Conservation (phyloP, 2,797 vertebrate species). For the Acrossocheilus fasciatus region DNA sequence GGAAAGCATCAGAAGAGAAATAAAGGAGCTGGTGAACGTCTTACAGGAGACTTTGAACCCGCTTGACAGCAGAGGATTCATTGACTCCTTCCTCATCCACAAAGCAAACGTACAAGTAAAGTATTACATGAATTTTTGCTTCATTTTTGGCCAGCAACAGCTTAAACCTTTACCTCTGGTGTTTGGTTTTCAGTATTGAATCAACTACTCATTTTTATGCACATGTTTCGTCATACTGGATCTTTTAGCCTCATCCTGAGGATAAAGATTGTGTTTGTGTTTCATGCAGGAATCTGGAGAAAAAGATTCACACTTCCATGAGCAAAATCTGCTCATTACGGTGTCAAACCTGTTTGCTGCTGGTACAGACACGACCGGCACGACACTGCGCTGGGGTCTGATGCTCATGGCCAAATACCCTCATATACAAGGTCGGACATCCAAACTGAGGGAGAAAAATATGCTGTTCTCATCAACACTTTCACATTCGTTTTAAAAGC, state of each 20-base stretch:
- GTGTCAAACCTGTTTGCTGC: conserved; percentile 73
- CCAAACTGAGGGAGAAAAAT: not conserved
- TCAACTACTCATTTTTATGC: too few species aligned
- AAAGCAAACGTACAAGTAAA: conserved; percentile 41
- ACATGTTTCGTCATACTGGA: not conserved
- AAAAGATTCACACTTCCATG: conserved; percentile 56
- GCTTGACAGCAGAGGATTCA: conserved; percentile 39
- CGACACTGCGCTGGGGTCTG: conserved; percentile 72
- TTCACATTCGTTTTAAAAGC: not conserved
- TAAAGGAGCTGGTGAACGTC: not conserved
- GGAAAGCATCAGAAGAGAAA: not conserved
- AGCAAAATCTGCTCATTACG: conserved; percentile 64
- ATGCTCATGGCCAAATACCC: conserved; percentile 79
- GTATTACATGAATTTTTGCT: not conserved
- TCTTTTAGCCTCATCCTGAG: too few species aligned
- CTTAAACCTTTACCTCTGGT: not conserved
- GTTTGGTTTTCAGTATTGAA: not conserved
- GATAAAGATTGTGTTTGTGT: not conserved
- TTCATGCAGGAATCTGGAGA: conserved; percentile 60
- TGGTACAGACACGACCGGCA: conserved; percentile 74
- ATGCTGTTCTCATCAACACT: not conserved
- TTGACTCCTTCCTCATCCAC: conserved; percentile 48
- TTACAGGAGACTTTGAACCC: conserved; percentile 44
- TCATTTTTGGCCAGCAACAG: not conserved
- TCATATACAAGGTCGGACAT: conserved; percentile 68